A percentile compares a stretch with the other conserved stretches of the same genome.
Conservation (phyloP, 2,113 vertebrate genomes). For the Seriola aureovittata region DNA sequence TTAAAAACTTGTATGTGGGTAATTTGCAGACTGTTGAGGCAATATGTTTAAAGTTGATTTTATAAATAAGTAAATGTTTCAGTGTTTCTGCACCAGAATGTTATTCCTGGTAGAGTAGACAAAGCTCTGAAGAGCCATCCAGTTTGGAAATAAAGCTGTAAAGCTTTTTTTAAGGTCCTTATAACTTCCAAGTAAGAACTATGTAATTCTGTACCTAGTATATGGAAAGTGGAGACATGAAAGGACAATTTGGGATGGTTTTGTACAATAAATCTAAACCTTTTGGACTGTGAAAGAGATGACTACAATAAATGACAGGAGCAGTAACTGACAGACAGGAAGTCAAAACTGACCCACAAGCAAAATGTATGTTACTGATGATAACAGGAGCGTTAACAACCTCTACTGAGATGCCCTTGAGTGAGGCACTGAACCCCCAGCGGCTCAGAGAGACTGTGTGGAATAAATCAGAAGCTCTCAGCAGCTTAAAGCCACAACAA, state of each 20-base stretch:
- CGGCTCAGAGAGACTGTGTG: background rate
- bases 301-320: background rate
- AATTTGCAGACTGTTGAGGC: background rate
- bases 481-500: slow-evolving; percentile 21
- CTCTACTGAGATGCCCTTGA: slow-evolving; percentile 42
- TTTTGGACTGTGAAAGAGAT: background rate
- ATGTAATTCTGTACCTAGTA: background rate
- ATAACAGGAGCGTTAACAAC: background rate
- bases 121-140: background rate
- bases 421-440: slow-evolving; percentile 10
- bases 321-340: background rate
- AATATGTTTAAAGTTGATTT: background rate
- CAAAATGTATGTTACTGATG: background rate
- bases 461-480: slow-evolving; percentile 20
- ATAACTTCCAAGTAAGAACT: no score
- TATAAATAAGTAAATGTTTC: background rate
- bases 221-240: background rate
- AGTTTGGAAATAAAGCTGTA: background rate
- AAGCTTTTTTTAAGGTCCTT: no score
- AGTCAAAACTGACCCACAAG: background rate
- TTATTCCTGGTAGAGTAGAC: background rate
- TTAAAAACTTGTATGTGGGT: no score
- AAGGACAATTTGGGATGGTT: background rate
- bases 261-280: no score
- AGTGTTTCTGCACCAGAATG: background rate